Evolutionary conservation across 92 coral and sea anemone genomes (phyloP).

Genomic region (Porites divaricata): DNA sequence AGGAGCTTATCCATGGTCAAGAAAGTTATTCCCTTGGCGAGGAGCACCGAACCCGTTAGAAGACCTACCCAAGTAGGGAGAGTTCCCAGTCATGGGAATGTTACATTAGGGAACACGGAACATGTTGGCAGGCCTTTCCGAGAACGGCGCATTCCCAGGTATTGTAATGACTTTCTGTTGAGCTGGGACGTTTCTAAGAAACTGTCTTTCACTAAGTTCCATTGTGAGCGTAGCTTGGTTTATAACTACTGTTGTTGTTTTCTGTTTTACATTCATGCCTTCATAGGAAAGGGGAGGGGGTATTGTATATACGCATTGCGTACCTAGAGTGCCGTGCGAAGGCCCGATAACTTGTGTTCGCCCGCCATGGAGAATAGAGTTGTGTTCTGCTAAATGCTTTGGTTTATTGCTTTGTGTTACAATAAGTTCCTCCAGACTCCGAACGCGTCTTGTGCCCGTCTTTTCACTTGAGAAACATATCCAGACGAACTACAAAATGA

Average conservation of each 20-base stretch:
- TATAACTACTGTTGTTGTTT: too few species aligned
- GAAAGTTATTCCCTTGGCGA: neutral
- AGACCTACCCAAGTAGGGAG: neutral
- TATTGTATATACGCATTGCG: too few species aligned
- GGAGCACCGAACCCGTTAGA: neutral
- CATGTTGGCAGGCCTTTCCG: neutral
- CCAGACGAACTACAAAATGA: too few species aligned
- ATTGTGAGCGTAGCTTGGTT: too few species aligned
- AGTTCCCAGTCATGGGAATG: neutral
- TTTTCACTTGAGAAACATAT: too few species aligned
- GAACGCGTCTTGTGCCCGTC: too few species aligned
- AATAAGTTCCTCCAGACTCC: too few species aligned
- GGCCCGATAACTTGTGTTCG: neutral
- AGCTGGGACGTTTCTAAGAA: neutral
- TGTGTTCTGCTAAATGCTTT: too few species aligned
- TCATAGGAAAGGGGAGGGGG: neutral
- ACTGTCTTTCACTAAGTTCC: too few species aligned
- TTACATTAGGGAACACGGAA: neutral
- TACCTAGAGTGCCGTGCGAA: neutral
- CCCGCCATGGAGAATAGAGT: neutral
- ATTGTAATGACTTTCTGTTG: neutral
- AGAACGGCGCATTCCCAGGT: neutral
- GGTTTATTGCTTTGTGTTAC: neutral
- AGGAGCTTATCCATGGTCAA: constrained; percentile 12
- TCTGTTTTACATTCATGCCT: too few species aligned